Evolutionary conservation across 2,888 invertebrate genomes (phyloP).

Genomic region (Ormyrus thymus): DNA sequence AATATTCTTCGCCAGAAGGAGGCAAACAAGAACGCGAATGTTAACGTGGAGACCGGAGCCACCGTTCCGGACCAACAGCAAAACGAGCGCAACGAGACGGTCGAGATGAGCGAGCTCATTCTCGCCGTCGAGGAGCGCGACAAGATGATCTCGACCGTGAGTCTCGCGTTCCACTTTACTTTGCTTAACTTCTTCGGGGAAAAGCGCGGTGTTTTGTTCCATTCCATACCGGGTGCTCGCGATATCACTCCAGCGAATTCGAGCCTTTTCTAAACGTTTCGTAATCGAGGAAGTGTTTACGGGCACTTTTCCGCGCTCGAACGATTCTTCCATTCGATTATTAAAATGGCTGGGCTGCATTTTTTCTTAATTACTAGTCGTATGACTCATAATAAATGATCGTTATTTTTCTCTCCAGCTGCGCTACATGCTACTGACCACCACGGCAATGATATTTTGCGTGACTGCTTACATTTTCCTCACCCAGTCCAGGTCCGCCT

Average conservation of each 20-base stretch:
- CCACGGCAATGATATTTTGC: conserved; percentile 7
- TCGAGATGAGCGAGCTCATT: conserved; percentile 44
- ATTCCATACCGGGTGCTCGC: too few species aligned
- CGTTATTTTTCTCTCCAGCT: conserved; percentile 9
- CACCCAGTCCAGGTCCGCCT: conserved; percentile 13
- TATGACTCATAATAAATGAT: too few species aligned
- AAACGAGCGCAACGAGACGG: conserved; percentile 43
- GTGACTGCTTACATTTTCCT: conserved; percentile 24
- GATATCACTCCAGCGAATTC: too few species aligned
- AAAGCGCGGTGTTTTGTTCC: too few species aligned
- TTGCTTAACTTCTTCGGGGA: too few species aligned
- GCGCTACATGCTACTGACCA: neutral
- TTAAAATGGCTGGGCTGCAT: too few species aligned
- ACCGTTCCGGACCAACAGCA: conserved; percentile 26
- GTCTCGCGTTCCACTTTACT: neutral
- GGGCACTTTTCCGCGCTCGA: too few species aligned
- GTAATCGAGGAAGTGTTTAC: too few species aligned
- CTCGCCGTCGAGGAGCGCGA: conserved; percentile 33
- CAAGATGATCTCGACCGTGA: conserved; percentile 37
- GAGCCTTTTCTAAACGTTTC: too few species aligned
- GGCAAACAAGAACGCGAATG: neutral
- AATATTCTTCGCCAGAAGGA: conserved; percentile 45
- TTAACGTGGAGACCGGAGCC: conserved; percentile 19
- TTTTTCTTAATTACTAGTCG: too few species aligned
- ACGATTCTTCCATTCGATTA: too few species aligned